Conservation (phyloP, 2,113 vertebrate species). For the Oreochromis spilurus region DNA sequence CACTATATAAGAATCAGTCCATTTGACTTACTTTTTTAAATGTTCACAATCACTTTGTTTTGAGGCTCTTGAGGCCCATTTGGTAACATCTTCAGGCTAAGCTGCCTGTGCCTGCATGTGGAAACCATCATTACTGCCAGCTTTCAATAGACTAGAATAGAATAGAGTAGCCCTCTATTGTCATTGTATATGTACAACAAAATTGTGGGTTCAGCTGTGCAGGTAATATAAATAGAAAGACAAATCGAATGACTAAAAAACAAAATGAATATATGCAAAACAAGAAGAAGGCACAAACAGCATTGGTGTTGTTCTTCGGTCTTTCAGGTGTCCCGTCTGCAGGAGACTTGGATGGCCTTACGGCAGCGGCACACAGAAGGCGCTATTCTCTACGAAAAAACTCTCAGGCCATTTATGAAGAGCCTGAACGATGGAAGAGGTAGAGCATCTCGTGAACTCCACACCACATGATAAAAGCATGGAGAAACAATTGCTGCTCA, state of each 20-base stretch:
- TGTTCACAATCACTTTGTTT: background rate
- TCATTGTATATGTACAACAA: too few species aligned
- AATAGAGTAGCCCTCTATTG: too few species aligned
- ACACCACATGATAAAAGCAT: background rate
- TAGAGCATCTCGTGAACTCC: slow-evolving; percentile 4
- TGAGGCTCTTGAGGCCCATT: background rate
- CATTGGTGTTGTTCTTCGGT: background rate
- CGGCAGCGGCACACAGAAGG: slow-evolving; percentile 90
- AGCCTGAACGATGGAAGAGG: slow-evolving; percentile 90
- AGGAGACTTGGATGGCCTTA: slow-evolving; percentile 87
- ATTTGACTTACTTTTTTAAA: too few species aligned
- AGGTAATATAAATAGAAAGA: background rate
- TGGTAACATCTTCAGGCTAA: background rate
- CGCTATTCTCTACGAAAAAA: slow-evolving; percentile 92
- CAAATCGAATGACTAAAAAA: background rate
- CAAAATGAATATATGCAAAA: background rate
- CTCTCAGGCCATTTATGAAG: slow-evolving; percentile 88
- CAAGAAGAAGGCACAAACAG: background rate
- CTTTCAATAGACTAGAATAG: too few species aligned
- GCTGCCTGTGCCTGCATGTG: background rate
- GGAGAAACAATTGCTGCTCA: background rate
- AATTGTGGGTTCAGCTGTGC: background rate
- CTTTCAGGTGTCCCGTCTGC: slow-evolving; percentile 84
- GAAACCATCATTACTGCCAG: background rate
- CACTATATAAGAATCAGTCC: too few species aligned